These are phyloP conservation scores for Erithacus rubecula DNA, from an alignment of 2,797 vertebrate genomes.

Conservation along the genomic window DNA sequence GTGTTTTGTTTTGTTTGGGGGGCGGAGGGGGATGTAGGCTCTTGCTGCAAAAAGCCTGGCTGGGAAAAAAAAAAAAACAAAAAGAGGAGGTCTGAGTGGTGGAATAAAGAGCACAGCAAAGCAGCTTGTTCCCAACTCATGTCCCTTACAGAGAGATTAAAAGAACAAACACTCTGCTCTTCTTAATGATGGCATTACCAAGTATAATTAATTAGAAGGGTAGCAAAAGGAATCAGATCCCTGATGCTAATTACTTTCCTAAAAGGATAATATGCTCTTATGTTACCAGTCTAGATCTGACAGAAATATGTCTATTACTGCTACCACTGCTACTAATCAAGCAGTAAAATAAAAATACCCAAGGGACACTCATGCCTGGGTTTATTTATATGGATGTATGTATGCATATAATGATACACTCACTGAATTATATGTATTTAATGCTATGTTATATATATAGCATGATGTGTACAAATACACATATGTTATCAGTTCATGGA, in stretches of 20 bases:
- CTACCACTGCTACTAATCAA: constrained; percentile 16
- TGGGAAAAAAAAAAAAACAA: not conserved
- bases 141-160: constrained; percentile 53
- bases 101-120: constrained; percentile 46
- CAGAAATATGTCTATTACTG: constrained; percentile 43
- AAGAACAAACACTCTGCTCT: constrained; percentile 57
- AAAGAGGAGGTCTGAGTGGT: not conserved
- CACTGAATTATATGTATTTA: not conserved
- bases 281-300: constrained; percentile 34
- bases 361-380: not conserved
- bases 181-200: constrained; percentile 60
- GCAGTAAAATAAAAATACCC: constrained; percentile 22
- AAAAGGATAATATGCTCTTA: constrained; percentile 63
- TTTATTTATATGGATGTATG: not conserved
- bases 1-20: not conserved
- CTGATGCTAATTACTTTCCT: constrained; percentile 58
- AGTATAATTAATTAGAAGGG: constrained; percentile 63
- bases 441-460: not conserved
- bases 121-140: constrained; percentile 47
- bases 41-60: constrained; percentile 1
- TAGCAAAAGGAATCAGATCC: constrained; percentile 55
- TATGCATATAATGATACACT: not conserved
- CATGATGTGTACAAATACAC: not conserved
- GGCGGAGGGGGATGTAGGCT: not conserved
- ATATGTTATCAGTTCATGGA: not conserved